phyloP scores from a whole-genome alignment of 2,797 vertebrate species.

The Peromyscus eremicus region DNA sequence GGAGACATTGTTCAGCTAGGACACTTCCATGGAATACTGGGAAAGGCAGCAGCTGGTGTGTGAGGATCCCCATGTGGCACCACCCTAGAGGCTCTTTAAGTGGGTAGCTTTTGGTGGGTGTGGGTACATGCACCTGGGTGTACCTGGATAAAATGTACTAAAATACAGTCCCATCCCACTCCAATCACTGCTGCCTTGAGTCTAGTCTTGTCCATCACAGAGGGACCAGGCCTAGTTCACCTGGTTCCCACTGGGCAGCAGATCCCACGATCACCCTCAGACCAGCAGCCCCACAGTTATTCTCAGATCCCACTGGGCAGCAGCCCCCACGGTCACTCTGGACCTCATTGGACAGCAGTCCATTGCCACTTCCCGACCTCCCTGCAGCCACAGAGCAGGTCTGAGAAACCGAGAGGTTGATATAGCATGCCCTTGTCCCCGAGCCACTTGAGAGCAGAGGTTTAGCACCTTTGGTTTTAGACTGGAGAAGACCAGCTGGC shows the following conservation, averaged over 20 bases:
- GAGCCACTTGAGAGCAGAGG: neutral
- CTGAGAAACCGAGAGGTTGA: neutral
- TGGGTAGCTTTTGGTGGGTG: neutral
- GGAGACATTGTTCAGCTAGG: neutral
- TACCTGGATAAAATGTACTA: neutral
- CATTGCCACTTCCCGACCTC: neutral
- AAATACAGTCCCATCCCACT: neutral
- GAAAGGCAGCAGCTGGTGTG: neutral
- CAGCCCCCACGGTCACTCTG: neutral
- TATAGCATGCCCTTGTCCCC: accelerated
- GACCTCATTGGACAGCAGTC: neutral
- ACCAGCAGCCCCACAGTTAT: too few species aligned
- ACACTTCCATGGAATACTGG: too few species aligned
- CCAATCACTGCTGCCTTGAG: neutral
- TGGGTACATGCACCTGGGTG: neutral
- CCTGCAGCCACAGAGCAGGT: accelerated
- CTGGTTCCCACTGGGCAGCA: neutral
- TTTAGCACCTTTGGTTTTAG: neutral
- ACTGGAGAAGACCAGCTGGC: neutral
- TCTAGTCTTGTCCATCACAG: neutral
- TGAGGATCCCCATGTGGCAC: neutral
- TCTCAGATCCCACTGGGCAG: neutral
- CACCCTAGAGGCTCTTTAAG: too few species aligned
- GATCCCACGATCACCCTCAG: neutral
- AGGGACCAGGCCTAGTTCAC: accelerated